Conservation (phyloP, 2,113 vertebrate species). For the Ceuthmochares aereus region DNA sequence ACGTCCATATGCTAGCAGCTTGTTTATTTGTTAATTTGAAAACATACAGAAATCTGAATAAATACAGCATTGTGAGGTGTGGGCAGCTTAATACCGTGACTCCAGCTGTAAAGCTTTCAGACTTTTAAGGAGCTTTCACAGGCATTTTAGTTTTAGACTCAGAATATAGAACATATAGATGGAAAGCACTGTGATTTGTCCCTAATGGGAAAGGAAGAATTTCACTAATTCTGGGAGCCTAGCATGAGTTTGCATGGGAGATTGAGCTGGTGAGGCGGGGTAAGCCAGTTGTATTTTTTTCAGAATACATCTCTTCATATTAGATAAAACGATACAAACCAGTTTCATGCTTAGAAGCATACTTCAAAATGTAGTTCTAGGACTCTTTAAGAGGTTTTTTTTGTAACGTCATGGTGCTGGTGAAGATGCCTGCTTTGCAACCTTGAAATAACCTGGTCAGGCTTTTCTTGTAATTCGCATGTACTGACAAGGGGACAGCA, state of each 20-base stretch:
- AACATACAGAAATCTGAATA: not conserved
- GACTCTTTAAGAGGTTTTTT: not conserved
- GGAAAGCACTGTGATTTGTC: not conserved
- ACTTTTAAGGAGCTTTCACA: not conserved
- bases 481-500: not conserved
- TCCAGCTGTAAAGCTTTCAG: not conserved
- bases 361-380: not conserved
- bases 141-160: not conserved
- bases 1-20: not conserved
- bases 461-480: not conserved
- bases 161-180: not conserved
- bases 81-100: not conserved
- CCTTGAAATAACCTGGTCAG: not conserved
- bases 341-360: not conserved
- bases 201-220: not conserved
- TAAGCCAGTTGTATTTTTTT: not conserved
- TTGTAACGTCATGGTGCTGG: not conserved
- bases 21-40: not conserved
- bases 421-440: not conserved
- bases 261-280: not conserved
- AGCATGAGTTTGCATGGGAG: not conserved
- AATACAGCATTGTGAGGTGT: not conserved
- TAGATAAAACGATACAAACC: not conserved
- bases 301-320: not conserved
- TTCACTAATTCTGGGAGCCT: not conserved